Conservation (phyloP, 2,888 invertebrate genomes). For the Blastobasis adustella region DNA sequence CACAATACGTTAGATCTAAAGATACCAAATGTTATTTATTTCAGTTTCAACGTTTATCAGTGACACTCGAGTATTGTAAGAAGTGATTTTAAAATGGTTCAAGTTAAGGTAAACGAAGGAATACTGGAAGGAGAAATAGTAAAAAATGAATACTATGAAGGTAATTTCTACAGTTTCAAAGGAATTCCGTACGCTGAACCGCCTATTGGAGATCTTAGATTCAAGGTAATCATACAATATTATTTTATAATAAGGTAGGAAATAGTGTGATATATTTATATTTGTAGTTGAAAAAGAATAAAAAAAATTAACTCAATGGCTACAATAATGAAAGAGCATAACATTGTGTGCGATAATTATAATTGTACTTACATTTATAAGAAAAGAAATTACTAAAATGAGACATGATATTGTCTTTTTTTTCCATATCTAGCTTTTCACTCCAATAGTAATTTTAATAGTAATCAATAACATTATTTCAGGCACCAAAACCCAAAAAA, state of each 20-base stretch:
- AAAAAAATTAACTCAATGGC: no score
- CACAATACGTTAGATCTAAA: neutral
- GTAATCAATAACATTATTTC: constrained; percentile 11
- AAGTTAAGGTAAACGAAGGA: neutral
- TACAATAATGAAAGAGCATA: no score
- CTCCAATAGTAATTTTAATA: no score
- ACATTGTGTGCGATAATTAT: no score
- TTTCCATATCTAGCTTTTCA: no score
- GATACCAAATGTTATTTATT: neutral
- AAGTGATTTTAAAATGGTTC: neutral
- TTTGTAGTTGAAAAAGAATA: no score
- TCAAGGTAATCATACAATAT: constrained; percentile 26
- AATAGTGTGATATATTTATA: no score
- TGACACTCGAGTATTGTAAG: neutral
- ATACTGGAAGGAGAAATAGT: no score
- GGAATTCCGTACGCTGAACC: constrained; percentile 28
- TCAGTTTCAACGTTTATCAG: neutral
- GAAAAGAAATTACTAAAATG: no score
- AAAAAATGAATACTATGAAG: constrained; percentile 7
- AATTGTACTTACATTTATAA: no score
- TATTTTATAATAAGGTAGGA: no score
- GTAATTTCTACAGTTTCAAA: constrained; percentile 25
- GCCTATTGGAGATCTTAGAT: constrained; percentile 24
- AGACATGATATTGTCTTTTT: no score
- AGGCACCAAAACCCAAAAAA: constrained; percentile 35